Base-by-base conservation (phyloP, 2,797 vertebrate species). In the Bucorvus abyssinicus region DNA sequence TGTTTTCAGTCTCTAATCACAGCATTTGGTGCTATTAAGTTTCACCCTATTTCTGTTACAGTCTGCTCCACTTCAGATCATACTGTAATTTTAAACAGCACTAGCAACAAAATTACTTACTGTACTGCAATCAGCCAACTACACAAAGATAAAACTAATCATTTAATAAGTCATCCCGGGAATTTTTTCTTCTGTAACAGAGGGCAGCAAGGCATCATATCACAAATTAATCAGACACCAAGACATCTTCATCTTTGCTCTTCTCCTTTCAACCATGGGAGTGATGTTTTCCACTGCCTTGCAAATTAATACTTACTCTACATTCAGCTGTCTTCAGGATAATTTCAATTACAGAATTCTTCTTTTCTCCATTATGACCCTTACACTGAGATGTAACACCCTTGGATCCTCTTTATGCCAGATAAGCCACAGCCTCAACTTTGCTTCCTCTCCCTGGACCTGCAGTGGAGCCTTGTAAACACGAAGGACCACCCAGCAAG, bases 61-160 rank as follows among this genome's bases (percentile, higher is more conserved):
- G 60, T 65, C 50, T 45, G 8, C 53, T 56, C 32, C n/a, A 44
- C 32, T 76, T 44, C 45, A 74, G 30, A 52, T 78, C 49, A 81
- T 10, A 45, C 7, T 8, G 16, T 49, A 55, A 75, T 71, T 93
- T 94, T 50, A 73, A 92, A 61, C 14, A 30, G 70, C 34, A 74
- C 74, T 7, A 95, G 74, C 93, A 82, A 86, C 85, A 91, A 90
- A 92, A 87, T 77, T 64, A 81, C 83, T 83, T 91, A 89, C 1
- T 84, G 65, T 19, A 42, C 71, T 49, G 79, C 59, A 77, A 78
- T 69, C 88, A 92, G 65, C 22, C 52, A 60, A 73, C 80, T 50
- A 84, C 8, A 57, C 42, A 70, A 74, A 86, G 84, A 91, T 27
- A 90, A 89, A 92, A 87, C 57, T 73, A 87, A 77, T 65, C 32